A percentile compares a stretch with the other conserved stretches of the same genome.
Evolutionary conservation across 2,113 vertebrate species (phyloP).

Genomic region (Leptocoma aspasia): DNA sequence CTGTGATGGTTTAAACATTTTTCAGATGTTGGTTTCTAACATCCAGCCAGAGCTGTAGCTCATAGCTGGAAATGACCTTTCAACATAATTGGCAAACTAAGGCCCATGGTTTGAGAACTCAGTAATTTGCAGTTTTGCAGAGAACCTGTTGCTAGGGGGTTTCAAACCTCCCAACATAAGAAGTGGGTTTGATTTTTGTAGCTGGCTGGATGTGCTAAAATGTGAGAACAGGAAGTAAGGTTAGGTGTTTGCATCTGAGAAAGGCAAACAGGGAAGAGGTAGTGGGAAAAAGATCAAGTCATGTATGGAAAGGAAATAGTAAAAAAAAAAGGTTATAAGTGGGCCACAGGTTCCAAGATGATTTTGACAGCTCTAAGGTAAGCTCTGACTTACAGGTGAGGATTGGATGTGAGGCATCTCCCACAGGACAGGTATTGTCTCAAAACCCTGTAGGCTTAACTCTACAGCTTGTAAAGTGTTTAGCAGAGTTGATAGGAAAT

Average conservation of each 20-base stretch:
- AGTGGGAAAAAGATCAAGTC: not conserved
- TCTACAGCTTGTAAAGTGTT: not conserved
- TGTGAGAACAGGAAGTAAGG: not conserved
- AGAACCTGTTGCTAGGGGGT: accelerated
- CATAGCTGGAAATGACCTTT: not conserved
- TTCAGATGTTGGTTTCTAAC: not conserved
- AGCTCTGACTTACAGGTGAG: not conserved
- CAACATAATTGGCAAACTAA: not conserved
- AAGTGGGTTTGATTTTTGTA: not conserved
- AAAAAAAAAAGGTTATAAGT: not conserved
- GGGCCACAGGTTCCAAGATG: not conserved
- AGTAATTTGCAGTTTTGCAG: not conserved
- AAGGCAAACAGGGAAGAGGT: not conserved
- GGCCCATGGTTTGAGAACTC: not conserved
- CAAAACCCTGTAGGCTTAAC: not conserved
- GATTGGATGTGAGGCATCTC: not conserved
- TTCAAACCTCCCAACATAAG: not conserved
- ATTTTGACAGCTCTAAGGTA: not conserved
- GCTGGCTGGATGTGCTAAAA: not conserved
- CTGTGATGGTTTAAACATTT: not conserved
- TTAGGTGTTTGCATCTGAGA: not conserved
- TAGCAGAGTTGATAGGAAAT: not conserved
- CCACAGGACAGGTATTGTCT: not conserved
- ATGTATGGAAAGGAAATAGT: not conserved
- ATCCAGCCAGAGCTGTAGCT: not conserved